Evolutionary conservation across 2,797 vertebrate genomes (phyloP).

Genomic region (Scomberomorus guttatus): DNA sequence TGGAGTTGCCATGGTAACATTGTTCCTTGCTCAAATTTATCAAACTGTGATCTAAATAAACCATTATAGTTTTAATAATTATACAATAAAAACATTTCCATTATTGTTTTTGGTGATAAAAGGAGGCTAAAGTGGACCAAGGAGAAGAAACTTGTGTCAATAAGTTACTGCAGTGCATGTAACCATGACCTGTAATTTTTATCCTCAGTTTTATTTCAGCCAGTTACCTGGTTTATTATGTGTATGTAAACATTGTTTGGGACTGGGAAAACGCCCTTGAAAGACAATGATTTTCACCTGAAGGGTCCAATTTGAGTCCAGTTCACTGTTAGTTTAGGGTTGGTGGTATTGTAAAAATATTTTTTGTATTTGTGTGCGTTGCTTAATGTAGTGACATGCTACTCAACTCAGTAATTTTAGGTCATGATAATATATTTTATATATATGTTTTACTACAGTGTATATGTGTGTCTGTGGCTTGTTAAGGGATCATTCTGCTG

Average conservation of each 20-base stretch:
- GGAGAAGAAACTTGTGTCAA: no score
- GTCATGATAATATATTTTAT: neutral
- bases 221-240: constrained; percentile 3
- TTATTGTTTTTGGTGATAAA: no score
- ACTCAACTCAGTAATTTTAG: neutral
- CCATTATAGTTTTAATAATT: no score
- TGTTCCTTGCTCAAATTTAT: no score
- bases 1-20: no score
- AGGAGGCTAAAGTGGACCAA: no score
- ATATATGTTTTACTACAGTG: neutral
- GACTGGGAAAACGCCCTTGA: neutral
- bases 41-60: no score
- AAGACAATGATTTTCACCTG: neutral
- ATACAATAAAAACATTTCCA: no score
- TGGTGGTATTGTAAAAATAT: neutral
- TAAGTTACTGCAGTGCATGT: neutral
- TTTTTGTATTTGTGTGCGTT: neutral
- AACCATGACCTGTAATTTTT: constrained; percentile 39
- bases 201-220: constrained; percentile 15
- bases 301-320: no score
- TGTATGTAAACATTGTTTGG: constrained; percentile 7
- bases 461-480: neutral
- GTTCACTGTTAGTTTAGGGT: neutral
- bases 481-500: constrained; percentile 13
- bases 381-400: neutral